These are phyloP conservation scores for Spermophilus dauricus DNA, from an alignment of 2,113 vertebrate genomes.

Conservation along the genomic window DNA sequence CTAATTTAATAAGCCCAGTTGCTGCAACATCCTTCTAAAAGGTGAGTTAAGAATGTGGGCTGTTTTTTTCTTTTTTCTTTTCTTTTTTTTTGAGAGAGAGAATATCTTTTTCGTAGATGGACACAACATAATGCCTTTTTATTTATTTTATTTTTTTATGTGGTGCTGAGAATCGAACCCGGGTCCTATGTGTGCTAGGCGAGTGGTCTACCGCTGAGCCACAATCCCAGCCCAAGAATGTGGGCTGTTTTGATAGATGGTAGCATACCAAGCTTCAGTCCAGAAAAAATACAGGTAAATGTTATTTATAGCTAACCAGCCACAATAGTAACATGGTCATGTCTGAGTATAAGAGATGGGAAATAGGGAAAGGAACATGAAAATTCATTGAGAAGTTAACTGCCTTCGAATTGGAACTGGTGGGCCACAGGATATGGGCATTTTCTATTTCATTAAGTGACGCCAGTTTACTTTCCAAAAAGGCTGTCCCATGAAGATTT, in stretches of 20 bases:
- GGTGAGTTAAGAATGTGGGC: neutral
- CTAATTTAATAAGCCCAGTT: neutral
- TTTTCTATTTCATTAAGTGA: conserved; percentile 41
- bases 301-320: neutral
- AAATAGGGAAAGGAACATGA: neutral
- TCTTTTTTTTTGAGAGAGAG: too few relatives aligned
- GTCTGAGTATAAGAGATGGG: neutral
- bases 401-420: neutral
- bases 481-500: neutral
- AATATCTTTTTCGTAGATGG: too few relatives aligned
- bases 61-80: neutral
- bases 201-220: too few relatives aligned
- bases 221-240: too few relatives aligned
- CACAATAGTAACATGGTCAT: neutral
- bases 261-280: neutral
- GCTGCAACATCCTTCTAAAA: neutral
- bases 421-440: neutral
- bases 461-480: conserved; percentile 2
- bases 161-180: too few relatives aligned
- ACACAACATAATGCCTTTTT: too few relatives aligned
- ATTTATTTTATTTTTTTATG: too few relatives aligned
- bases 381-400: neutral
- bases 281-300: neutral
- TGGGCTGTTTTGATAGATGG: neutral
- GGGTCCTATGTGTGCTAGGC: too few relatives aligned